Evolutionary conservation across 2,888 invertebrate species (phyloP), one percentile per base, ranked within the genome.

Genomic region (Tyria jacobaeae): DNA sequence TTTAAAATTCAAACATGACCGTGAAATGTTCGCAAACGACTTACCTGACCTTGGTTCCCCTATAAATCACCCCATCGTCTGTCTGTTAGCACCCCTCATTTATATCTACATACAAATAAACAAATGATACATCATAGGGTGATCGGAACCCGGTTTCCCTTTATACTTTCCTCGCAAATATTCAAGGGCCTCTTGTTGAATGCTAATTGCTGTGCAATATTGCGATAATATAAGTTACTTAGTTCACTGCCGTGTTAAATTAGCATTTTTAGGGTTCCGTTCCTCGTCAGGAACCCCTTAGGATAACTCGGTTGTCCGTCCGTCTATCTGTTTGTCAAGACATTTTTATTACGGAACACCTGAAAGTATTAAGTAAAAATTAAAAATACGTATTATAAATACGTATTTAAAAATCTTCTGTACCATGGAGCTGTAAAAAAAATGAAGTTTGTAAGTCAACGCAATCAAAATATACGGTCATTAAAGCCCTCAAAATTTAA

Each of bases 81-180:
- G 49, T 49, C 58, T 50, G 57, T 21, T 21, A 51, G 41, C 58
- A 58, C 58, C 58, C 58, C 25, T 52, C 24, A 17, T 0, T n/a
- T 17, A n/a, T 17, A 35, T 58, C 12, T 58, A 58, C 35, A 21
- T 35, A 31, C 34, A 44, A 39, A 31, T 44, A 41, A 31, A 44
- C 34, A 39, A 14, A 21, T 44, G 37, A 27, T 49, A 52, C 51
- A 10, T 24, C 17, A 44, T 25, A 35, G 34, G 44, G 51, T 52
- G n/a, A 17, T 24, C 2, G 6, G 27, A 34, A 37, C 37, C 35
- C 24, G 24, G 24, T 5, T 21, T 35, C 7, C 24, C 15, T 51
- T 51, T 51, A 27, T 49, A n/a, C 1, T 12, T 12, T 44, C 21
- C 44, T 21, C 44, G 21, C 44, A 12, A 44, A 44, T 44, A 21